Evolutionary conservation across 1,140 invertebrate species (phyloP), one percentile per base, ranked within the genome.

Genomic region (Dendroctonus valens): DNA sequence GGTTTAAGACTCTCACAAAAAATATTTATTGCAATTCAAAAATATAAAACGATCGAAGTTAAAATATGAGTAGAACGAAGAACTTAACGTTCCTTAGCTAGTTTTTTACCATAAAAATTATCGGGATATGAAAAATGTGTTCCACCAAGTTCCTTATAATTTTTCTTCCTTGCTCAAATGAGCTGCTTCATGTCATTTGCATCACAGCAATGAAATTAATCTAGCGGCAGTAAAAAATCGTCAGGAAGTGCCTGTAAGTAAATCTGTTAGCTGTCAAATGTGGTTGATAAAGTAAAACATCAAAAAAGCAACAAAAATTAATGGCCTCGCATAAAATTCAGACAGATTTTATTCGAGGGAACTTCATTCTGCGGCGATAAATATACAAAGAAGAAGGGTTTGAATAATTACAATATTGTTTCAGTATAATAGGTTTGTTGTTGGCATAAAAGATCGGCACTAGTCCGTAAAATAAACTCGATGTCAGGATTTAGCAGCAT

Each of bases 331-430:
- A 67, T 67, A 67, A 67, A 67, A 67, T 67, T 50, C 44, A 12
- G 59, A 53, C 58, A 55, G 26, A 26, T 54, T 67, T 67, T 67
- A 55, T 61, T 55, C 42, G 41, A 59, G 58, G 42, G 50, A 61
- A 54, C 58, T 61, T 61, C 59, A 67, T 61, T 55, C 37, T 44
- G 65, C 59, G 50, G 58, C 53, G 41, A 42, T 67, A 67, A 67
- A 61, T 67, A 67, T 67, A 67, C 65, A 67, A 67, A 67, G 65
- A 67, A 67, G 65, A 67, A 67, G 65, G 64, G 58, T 61, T 67
- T 67, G 65, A 67, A 67, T 67, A 67, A 67, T 67, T 67, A 67
- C 65, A 61, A 67, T 67, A 67, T 67, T 67, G 65, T 67, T 67
- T 61, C 65, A 67, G 65, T 61, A 67, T 67, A 67, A 67, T 67